Conservation (phyloP, 2,797 vertebrate species). For the Halcyon chelicuti region DNA sequence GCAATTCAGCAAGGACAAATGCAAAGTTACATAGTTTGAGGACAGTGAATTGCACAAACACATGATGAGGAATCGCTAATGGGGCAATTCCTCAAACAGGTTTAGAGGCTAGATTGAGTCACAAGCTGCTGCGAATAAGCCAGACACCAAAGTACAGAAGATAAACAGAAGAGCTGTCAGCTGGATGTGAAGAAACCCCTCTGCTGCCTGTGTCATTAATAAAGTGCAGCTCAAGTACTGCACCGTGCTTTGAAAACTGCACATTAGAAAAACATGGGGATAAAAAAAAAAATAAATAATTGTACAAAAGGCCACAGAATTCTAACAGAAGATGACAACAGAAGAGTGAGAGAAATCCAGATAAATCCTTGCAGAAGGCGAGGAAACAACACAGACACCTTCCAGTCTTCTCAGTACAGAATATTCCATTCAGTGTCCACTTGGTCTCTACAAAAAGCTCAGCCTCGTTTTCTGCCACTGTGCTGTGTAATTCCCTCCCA, state of each 20-base stretch:
- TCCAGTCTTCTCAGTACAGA: neutral
- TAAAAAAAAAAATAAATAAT: no score
- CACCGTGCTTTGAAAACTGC: neutral
- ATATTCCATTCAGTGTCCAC: neutral
- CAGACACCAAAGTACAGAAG: neutral
- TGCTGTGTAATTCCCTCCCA: neutral
- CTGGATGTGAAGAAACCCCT: neutral
- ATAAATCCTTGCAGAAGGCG: neutral
- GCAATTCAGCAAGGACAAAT: neutral
- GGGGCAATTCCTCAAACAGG: neutral
- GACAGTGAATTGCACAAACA: neutral
- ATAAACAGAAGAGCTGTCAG: neutral
- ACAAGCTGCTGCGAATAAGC: neutral
- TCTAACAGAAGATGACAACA: neutral
- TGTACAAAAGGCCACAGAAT: neutral
- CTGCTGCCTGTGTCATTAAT: accelerated
- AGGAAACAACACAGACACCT: neutral
- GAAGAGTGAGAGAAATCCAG: neutral
- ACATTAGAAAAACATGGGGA: neutral
- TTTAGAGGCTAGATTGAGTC: neutral
- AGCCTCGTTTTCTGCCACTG: neutral
- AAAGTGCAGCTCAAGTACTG: neutral
- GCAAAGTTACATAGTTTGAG: neutral
- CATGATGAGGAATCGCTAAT: neutral
- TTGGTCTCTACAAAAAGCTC: neutral